Percentiles rank a stretch among this genome's conserved stretches.
Conservation (phyloP, 2,113 vertebrate species). For the Scortum barcoo region DNA sequence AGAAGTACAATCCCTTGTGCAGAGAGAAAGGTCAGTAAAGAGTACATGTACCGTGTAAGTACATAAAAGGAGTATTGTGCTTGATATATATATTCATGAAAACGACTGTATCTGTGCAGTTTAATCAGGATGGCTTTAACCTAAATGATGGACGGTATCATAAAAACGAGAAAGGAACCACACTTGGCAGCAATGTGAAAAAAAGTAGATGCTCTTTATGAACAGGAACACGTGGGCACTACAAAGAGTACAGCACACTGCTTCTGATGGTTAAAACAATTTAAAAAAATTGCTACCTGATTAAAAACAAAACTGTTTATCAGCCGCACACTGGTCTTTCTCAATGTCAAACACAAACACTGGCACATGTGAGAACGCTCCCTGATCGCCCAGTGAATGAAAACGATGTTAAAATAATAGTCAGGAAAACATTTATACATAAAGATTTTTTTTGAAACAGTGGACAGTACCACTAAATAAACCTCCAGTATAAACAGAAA, state of each 20-base stretch:
- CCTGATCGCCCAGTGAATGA: background rate
- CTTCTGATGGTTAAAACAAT: background rate
- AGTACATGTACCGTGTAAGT: background rate
- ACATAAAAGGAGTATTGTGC: too few species aligned
- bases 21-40: conserved; percentile 16
- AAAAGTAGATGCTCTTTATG: background rate
- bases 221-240: background rate
- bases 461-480: background rate
- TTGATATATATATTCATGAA: background rate
- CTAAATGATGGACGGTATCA: background rate
- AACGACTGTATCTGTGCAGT: background rate
- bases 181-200: background rate
- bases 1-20: background rate
- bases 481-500: background rate
- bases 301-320: background rate
- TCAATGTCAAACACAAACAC: background rate
- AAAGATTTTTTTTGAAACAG: too few species aligned
- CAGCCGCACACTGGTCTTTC: too few species aligned
- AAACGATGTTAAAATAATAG: background rate
- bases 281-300: too few species aligned
- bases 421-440: background rate
- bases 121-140: background rate
- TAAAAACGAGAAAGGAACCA: background rate
- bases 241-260: background rate
- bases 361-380: background rate